phyloP scores from a whole-genome alignment of 2,797 vertebrate genomes.

The Pseudochirops cupreus region DNA sequence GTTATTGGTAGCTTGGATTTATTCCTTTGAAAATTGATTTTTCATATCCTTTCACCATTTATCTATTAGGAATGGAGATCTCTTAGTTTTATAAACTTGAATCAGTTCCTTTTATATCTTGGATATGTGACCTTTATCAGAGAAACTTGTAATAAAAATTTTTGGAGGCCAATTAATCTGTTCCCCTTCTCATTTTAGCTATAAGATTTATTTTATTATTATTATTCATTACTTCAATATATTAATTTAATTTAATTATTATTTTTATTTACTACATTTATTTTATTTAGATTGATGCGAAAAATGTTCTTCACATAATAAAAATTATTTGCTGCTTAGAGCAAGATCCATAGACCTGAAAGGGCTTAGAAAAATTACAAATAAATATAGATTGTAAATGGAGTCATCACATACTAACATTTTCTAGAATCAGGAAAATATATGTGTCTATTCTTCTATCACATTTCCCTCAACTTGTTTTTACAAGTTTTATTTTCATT shows the following conservation, averaged over 20 bases:
- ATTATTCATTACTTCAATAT: no score
- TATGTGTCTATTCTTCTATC: not conserved
- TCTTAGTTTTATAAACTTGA: not conserved
- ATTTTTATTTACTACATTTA: no score
- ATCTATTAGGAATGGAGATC: not conserved
- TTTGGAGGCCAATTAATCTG: not conserved
- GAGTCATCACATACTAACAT: not conserved
- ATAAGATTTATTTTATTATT: no score
- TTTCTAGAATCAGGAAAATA: not conserved
- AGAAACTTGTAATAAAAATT: not conserved
- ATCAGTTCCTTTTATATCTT: not conserved
- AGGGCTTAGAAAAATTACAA: not conserved
- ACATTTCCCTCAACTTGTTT: constrained; percentile 12
- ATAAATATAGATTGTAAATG: not conserved
- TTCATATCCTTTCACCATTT: not conserved
- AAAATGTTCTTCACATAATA: not conserved
- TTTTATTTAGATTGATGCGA: not conserved
- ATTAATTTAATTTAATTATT: no score
- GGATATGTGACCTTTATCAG: not conserved
- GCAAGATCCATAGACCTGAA: not conserved
- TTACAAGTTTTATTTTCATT: not conserved
- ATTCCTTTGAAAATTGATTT: not conserved
- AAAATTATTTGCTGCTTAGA: not conserved
- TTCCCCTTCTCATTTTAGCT: not conserved
- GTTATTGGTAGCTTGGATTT: not conserved